Evolutionary conservation across 2,888 invertebrate genomes (phyloP).

Genomic region (Tethea ocularis): DNA sequence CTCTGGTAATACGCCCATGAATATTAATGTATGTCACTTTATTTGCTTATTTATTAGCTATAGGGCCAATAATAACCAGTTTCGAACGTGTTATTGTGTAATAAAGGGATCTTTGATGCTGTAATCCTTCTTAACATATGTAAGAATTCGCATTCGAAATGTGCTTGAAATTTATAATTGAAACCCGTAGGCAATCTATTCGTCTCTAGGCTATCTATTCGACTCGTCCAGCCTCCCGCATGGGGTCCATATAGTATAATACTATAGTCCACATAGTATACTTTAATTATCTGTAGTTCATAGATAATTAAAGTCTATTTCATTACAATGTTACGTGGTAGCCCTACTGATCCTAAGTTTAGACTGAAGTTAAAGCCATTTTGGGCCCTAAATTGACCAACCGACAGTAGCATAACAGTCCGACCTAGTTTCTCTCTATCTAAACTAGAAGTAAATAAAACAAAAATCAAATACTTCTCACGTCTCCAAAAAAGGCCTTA

Average conservation of each 20-base stretch:
- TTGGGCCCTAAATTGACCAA: neutral
- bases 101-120: constrained; percentile 31
- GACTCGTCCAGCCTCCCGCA: no score
- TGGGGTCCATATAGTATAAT: no score
- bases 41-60: constrained; percentile 74
- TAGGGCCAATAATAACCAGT: constrained; percentile 55
- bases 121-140: constrained; percentile 13
- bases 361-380: no score
- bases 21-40: constrained; percentile 74
- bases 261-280: no score
- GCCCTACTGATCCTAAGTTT: no score
- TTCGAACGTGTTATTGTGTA: constrained; percentile 30
- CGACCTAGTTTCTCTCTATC: neutral
- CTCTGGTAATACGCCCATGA: constrained; percentile 68
- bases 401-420: neutral
- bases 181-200: no score
- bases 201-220: no score
- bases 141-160: neutral
- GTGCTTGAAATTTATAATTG: neutral
- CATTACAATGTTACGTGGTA: no score
- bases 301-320: no score
- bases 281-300: no score
- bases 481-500: constrained; percentile 3
- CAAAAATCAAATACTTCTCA: constrained; percentile 22
- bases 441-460: constrained; percentile 16